phyloP scores from a whole-genome alignment of 2,797 vertebrate species.

The Pangasius krempfi region DNA sequence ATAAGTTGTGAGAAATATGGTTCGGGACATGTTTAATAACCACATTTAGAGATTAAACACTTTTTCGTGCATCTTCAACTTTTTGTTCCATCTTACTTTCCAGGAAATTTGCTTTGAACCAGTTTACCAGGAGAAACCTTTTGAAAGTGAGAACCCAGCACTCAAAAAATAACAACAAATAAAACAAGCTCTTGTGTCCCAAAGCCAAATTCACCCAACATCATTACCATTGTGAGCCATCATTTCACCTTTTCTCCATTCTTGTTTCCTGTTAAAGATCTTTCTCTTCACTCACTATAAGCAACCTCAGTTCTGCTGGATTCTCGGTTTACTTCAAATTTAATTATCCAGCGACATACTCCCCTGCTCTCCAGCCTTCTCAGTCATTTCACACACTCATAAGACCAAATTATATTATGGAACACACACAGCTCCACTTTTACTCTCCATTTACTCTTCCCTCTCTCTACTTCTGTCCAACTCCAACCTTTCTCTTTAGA shows the following conservation, averaged over 20 bases:
- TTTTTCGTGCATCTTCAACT: neutral
- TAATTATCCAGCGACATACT: constrained; percentile 56
- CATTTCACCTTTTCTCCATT: neutral
- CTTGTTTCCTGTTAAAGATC: too few species aligned
- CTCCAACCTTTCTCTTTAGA: constrained; percentile 37
- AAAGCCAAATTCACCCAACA: neutral
- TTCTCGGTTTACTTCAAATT: constrained; percentile 50
- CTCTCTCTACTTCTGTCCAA: constrained; percentile 21
- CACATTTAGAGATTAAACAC: neutral
- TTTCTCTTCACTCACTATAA: neutral
- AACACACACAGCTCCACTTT: constrained; percentile 23
- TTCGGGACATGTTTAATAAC: neutral
- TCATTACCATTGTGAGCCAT: neutral
- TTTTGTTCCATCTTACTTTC: neutral
- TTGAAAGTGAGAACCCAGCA: neutral
- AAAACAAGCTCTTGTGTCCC: neutral
- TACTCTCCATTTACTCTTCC: neutral
- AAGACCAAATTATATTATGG: constrained; percentile 64
- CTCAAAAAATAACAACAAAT: neutral
- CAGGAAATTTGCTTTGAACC: neutral
- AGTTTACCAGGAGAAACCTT: neutral
- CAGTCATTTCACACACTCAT: constrained; percentile 56
- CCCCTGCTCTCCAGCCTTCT: constrained; percentile 27
- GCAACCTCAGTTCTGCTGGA: constrained; percentile 9
- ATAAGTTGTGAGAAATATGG: neutral